Base-by-base conservation (phyloP, 2,113 vertebrate species). In the Malurus cyaneus region DNA sequence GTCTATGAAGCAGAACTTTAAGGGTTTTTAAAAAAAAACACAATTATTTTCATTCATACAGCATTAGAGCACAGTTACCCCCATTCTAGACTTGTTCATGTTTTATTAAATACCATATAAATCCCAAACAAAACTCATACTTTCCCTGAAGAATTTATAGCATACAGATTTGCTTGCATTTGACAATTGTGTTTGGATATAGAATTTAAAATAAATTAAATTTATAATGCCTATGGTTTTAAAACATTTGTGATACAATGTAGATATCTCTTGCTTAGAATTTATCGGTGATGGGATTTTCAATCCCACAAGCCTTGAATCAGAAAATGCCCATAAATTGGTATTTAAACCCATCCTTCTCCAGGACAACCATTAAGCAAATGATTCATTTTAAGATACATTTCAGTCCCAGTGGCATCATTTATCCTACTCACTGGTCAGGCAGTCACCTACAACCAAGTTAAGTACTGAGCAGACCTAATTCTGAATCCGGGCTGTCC, bases 371-470 rank as follows among this genome's bases (percentile, higher is more conserved):
- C 76, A 90, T 96, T 96, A 95, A 73, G 79, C 44, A 61, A 70
- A 88, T 67, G 12, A 86, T 92, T 94, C 32, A 92, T 93, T 80
- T 89, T 36, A 89, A 88, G 86, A 65, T 65, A 80, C 28, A 21
- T 93, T 96, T 93, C 49, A 53, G 76, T 97, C 94, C 82, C 94
- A 88, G 80, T 71, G 89, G 88, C 76, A 83, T 78, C 32, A 82
- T 96, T 96, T 94, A 88, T 96, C 79, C 82, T 84, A 86, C 89
- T 97, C 60, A 67, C 41, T 83, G 88, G 60, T 59, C 64, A 90
- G 64, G n/a, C 88, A 80, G 79, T 74, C 62, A 77, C 73, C 95
- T 79, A 54, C 52, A 92, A 87, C 79, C 31, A 76, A 94, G 77
- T 93, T 86, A 95, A 91, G 78, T 39, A 84, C 57, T 70, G 71